Evolutionary conservation across 1,140 invertebrate species (phyloP).

Genomic region (Anastatus disparis): DNA sequence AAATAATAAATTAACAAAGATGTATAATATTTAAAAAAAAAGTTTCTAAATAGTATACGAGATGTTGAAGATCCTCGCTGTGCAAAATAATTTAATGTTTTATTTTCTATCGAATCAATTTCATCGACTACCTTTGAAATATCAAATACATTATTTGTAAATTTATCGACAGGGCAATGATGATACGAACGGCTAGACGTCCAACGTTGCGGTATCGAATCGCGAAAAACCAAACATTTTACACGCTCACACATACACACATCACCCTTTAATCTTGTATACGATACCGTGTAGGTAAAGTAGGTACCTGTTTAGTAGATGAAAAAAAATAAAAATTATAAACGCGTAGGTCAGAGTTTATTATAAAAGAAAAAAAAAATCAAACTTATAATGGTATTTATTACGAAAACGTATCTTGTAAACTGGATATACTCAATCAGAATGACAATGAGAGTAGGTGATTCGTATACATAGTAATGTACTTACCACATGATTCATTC

Average conservation of each 20-base stretch:
- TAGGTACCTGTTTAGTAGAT: constrained; percentile 65
- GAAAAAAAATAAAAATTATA: constrained; percentile 43
- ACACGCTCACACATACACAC: too few relatives aligned
- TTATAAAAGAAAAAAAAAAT: constrained; percentile 3
- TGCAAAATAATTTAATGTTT: too few relatives aligned
- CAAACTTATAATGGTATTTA: constrained; percentile 48
- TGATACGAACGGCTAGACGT: constrained; percentile 60
- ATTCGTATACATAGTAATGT: constrained; percentile 19
- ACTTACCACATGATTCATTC: constrained; percentile 13
- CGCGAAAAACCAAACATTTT: too few relatives aligned
- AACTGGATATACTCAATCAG: constrained; percentile 6
- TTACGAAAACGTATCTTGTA: constrained; percentile 30
- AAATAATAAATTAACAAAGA: constrained; percentile 3
- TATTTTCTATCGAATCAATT: too few relatives aligned
- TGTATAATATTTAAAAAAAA: constrained; percentile 5
- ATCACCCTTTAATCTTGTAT: constrained; percentile 55
- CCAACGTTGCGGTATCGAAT: constrained; percentile 63
- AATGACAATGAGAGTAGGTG: constrained; percentile 1
- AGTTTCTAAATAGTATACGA: background rate
- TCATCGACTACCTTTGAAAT: background rate
- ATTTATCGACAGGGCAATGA: constrained; percentile 62
- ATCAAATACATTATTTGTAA: too few relatives aligned
- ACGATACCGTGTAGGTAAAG: constrained; percentile 67
- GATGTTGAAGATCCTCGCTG: constrained; percentile 23
- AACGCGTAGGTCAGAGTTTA: constrained; percentile 51